These are phyloP conservation scores for Pecten maximus DNA, from an alignment of 2,888 invertebrate species.

Conservation along the genomic window DNA sequence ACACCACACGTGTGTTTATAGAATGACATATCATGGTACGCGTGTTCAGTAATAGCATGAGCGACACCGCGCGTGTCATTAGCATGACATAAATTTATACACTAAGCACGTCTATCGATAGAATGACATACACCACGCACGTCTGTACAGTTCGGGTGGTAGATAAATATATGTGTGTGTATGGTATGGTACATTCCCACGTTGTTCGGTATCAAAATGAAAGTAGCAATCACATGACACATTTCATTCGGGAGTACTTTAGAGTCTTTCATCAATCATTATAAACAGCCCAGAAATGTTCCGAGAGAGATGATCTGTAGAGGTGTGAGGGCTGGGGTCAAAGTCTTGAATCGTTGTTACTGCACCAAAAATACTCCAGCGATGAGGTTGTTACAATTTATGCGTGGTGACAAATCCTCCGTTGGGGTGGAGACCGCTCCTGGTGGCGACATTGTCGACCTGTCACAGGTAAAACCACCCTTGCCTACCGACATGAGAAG, in stretches of 20 bases:
- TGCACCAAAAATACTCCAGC: neutral
- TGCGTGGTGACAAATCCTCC: slow-evolving; percentile 60
- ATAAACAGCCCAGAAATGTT: neutral
- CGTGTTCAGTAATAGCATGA: too few relatives aligned
- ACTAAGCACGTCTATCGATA: too few relatives aligned
- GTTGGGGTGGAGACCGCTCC: slow-evolving; percentile 72
- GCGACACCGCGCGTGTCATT: too few relatives aligned
- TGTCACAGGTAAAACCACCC: slow-evolving; percentile 64
- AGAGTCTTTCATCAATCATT: neutral
- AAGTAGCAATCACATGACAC: neutral
- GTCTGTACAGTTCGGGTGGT: too few relatives aligned
- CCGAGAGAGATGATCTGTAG: too few relatives aligned
- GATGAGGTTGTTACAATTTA: slow-evolving; percentile 76
- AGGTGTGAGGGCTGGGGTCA: neutral
- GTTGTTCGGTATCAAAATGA: neutral
- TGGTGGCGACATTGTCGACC: slow-evolving; percentile 72
- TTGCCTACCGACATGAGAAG: slow-evolving; percentile 70
- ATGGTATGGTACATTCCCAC: too few relatives aligned
- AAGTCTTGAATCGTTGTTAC: neutral
- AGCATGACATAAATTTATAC: too few relatives aligned
- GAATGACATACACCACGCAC: too few relatives aligned
- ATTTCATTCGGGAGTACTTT: neutral
- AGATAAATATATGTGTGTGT: too few relatives aligned
- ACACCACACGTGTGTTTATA: too few relatives aligned
- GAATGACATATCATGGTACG: too few relatives aligned